Percentiles rank a stretch among this genome's conserved stretches.
Conservation (phyloP, 2,888 invertebrate genomes). For the Epirrhoe alternata region DNA sequence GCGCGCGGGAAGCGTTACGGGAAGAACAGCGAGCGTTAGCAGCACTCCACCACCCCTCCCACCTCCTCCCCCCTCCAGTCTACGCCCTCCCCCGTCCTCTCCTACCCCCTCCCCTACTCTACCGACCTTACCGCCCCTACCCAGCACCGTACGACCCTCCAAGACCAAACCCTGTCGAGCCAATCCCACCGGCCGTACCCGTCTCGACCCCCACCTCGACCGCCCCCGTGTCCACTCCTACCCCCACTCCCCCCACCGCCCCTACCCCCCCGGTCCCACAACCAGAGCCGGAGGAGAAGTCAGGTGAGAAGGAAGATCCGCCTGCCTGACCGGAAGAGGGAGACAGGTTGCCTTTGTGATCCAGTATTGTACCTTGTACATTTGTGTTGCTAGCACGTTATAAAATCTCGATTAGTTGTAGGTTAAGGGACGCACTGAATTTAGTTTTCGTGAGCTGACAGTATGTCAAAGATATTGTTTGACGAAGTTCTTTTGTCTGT, state of each 20-base stretch:
- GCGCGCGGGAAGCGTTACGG: constrained; percentile 59
- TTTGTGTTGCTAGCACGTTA: constrained; percentile 29
- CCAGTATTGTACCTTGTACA: constrained; percentile 29
- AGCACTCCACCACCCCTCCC: constrained; percentile 49
- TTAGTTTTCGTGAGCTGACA: neutral
- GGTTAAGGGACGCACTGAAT: constrained; percentile 11
- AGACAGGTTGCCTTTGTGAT: constrained; percentile 19
- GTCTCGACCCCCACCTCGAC: constrained; percentile 39
- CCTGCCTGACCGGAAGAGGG: constrained; percentile 32
- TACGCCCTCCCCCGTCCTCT: constrained; percentile 59
- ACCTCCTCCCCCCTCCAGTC: constrained; percentile 57
- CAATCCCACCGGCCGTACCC: constrained; percentile 42
- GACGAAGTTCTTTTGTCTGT: neutral
- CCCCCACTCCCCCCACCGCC: constrained; percentile 45
- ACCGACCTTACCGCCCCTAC: constrained; percentile 69
- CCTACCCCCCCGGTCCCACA: constrained; percentile 25
- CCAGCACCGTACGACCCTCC: constrained; percentile 49
- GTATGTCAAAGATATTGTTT: neutral
- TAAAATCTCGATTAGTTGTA: constrained; percentile 22
- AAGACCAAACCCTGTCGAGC: constrained; percentile 43
- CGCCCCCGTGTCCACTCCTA: constrained; percentile 30
- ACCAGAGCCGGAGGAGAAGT: constrained; percentile 25
- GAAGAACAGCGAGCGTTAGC: constrained; percentile 49
- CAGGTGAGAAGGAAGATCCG: constrained; percentile 41
- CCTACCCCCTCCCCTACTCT: constrained; percentile 67